Evolutionary conservation across 1,140 invertebrate species (phyloP).

Genomic region (Lasioglossum albipes): DNA sequence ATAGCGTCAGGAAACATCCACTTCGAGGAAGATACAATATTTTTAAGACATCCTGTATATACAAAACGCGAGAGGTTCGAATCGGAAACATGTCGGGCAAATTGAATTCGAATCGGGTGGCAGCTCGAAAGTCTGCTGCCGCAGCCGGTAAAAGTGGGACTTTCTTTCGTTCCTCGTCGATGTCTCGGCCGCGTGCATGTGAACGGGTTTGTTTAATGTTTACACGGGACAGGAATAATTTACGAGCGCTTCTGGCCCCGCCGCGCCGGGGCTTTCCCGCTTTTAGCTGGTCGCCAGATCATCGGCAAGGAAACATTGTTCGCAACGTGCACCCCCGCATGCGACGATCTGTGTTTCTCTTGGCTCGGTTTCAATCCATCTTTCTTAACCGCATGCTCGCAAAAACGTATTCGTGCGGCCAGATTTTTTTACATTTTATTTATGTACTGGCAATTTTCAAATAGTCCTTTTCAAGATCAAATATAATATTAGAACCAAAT

Average conservation of each 20-base stretch:
- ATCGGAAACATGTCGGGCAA: no score
- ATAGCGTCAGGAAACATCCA: no score
- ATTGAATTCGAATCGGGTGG: neutral
- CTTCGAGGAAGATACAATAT: no score
- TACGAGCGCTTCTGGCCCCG: slow-evolving; percentile 9
- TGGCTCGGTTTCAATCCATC: neutral
- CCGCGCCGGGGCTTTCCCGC: neutral
- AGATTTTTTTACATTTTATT: no score
- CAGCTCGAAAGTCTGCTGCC: neutral
- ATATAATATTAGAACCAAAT: no score
- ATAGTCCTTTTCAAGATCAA: no score
- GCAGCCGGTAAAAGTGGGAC: slow-evolving; percentile 18
- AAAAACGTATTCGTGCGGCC: no score
- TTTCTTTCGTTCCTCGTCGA: slow-evolving; percentile 12
- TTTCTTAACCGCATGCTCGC: no score
- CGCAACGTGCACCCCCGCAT: no score
- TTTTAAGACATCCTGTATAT: no score
- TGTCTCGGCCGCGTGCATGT: neutral
- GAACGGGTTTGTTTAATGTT: slow-evolving; percentile 43
- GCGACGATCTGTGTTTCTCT: neutral
- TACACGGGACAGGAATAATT: slow-evolving; percentile 37
- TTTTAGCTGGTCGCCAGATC: neutral
- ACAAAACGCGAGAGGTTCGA: no score
- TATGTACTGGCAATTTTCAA: no score
- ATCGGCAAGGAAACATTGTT: neutral